Percentiles rank a stretch among this genome's conserved stretches.
These are phyloP conservation scores for Cyprinus carpio DNA, from an alignment of 2,113 vertebrate species.

Conservation along the genomic window DNA sequence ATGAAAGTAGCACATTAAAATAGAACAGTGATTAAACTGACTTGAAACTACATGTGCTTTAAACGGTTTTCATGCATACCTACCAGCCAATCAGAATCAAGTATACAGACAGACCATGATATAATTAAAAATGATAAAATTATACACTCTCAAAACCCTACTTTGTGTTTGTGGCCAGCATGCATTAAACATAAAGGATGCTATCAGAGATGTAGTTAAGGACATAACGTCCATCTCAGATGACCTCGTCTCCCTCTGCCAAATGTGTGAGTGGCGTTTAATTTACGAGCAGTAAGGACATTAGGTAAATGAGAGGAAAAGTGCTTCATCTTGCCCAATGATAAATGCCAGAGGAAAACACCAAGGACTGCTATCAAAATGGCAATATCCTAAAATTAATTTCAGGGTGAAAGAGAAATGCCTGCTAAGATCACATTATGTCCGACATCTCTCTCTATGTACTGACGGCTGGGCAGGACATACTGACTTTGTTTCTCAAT, in stretches of 20 bases:
- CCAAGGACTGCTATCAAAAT: constrained; percentile 62
- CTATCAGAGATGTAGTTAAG: not conserved
- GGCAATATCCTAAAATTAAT: constrained; percentile 67
- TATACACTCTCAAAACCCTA: no score
- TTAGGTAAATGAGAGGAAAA: constrained; percentile 64
- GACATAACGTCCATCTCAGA: not conserved
- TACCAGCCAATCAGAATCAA: no score
- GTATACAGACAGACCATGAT: no score
- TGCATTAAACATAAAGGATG: not conserved
- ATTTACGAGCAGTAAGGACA: constrained; percentile 54
- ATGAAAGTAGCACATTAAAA: no score
- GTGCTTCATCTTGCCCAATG: constrained; percentile 56
- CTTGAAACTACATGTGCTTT: no score
- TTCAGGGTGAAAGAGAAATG: constrained; percentile 48
- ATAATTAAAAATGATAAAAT: no score
- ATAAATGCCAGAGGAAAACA: constrained; percentile 40
- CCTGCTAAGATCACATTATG: constrained; percentile 62
- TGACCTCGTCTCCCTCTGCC: not conserved
- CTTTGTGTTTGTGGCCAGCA: no score
- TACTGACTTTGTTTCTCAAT: constrained; percentile 64
- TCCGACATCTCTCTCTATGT: constrained; percentile 47
- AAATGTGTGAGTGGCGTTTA: constrained; percentile 1
- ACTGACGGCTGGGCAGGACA: constrained; percentile 46
- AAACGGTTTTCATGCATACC: no score
- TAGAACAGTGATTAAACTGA: no score